Evolutionary conservation across 2,797 vertebrate genomes (phyloP).

Genomic region (Pelochelys cantorii): DNA sequence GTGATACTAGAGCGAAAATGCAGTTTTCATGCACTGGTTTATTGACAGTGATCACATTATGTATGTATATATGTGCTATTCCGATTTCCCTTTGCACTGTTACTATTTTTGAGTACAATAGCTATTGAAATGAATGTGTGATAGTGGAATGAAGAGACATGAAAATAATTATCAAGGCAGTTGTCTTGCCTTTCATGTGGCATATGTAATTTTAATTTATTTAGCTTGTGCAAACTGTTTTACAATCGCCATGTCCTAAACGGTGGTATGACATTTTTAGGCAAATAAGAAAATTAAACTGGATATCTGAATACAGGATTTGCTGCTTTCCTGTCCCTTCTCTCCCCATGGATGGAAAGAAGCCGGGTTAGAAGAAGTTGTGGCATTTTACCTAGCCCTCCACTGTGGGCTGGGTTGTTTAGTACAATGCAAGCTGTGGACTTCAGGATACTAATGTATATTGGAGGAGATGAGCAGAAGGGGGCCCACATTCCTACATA

Average conservation of each 20-base stretch:
- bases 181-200: conserved; percentile 13
- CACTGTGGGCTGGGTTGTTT: not conserved
- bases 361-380: not conserved
- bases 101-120: conserved; percentile 42
- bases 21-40: conserved; percentile 39
- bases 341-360: not conserved
- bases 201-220: not conserved
- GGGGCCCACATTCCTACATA: not conserved
- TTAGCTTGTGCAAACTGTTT: conserved; percentile 10
- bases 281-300: not conserved
- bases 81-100: not conserved
- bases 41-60: not conserved
- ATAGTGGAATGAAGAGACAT: conserved; percentile 40
- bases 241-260: not conserved
- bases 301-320: not conserved
- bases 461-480: rapidly evolving
- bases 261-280: not conserved
- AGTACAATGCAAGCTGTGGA: not conserved
- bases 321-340: not conserved
- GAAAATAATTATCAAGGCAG: conserved; percentile 19
- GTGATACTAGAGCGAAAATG: conserved; percentile 27
- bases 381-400: not conserved
- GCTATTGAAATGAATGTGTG: conserved; percentile 56
- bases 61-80: not conserved
- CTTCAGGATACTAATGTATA: not conserved